A percentile compares a stretch with the other conserved stretches of the same genome.
These are phyloP conservation scores for Pocillopora meandrina DNA, from an alignment of 92 coral and sea anemone genomes.

Conservation along the genomic window DNA sequence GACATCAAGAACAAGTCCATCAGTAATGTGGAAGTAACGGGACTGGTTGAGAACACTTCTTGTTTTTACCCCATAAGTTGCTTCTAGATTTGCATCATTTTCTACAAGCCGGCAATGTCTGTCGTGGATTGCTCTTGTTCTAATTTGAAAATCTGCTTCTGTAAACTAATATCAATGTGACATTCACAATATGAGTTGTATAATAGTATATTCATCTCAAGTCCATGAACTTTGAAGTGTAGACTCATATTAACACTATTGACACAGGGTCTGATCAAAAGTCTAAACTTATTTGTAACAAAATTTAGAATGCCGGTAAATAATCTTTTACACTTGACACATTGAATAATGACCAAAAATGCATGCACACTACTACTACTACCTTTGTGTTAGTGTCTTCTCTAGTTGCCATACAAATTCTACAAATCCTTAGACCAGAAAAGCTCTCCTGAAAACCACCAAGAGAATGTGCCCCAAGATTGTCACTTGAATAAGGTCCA, in stretches of 20 bases:
- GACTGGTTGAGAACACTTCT: slow-evolving; percentile 58
- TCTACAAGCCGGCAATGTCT: slow-evolving; percentile 59
- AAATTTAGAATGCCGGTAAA: too few species aligned
- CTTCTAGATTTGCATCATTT: slow-evolving; percentile 39
- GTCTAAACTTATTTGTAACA: too few species aligned
- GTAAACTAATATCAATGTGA: slow-evolving; percentile 39
- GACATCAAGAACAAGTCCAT: slow-evolving; percentile 63
- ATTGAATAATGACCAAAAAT: too few species aligned
- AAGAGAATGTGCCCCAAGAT: slow-evolving; percentile 76
- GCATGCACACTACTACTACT: neutral
- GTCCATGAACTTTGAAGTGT: too few species aligned
- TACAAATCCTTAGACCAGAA: slow-evolving; percentile 57
- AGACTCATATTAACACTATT: too few species aligned
- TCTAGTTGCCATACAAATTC: slow-evolving; percentile 77
- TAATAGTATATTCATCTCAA: neutral
- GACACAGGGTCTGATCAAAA: too few species aligned
- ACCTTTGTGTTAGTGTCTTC: slow-evolving; percentile 65
- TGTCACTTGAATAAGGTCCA: slow-evolving; percentile 70
- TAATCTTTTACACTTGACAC: too few species aligned
- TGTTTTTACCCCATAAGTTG: slow-evolving; percentile 63
- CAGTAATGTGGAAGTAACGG: slow-evolving; percentile 61
- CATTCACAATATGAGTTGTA: neutral
- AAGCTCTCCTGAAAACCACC: slow-evolving; percentile 71
- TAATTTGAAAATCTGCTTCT: slow-evolving; percentile 45
- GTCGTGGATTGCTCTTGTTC: slow-evolving; percentile 59